Evolutionary conservation across 2,797 vertebrate species (phyloP), one percentile per base, ranked within the genome.

Genomic region (Geotrypetes seraphini): DNA sequence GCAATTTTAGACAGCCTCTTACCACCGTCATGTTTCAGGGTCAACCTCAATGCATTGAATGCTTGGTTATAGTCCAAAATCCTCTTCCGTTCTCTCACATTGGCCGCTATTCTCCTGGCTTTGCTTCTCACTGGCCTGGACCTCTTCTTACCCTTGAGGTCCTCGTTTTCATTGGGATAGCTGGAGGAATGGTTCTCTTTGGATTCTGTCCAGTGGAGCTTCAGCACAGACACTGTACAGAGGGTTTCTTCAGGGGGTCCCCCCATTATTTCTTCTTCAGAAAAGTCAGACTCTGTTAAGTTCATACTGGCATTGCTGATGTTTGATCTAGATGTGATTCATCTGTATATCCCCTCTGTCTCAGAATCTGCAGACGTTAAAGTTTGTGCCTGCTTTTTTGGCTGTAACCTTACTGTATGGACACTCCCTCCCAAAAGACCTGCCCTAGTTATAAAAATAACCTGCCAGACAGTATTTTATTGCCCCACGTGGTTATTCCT

Each of bases 1-100:
- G 95, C 89, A 2, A 96, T 97, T 79, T 98, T 97, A 14, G 95
- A 98, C 16, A 98, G 84, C 3, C 92, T 73, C 59, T 97, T 98
- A 42, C 93, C 90, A 0, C 78, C 81, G 75, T 97, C 90, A 1
- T 97, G 93, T 26, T 78, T 88, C 28, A 97, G 81, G 10, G 85
- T 73, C 7, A 88, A 52, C 1, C 93, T 86, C 22, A 98, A 79
- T 10, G 91, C 90, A 3, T 98, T 95, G 57, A 97, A 98, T 4
- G 93, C 93, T 60, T 92, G 89, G 56, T 98, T 98, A 74, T 98
- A 97, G 65, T 98, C 93, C 77, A 97, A 74, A 60, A 98, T 96
- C 48, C 93, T 88, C 49, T 92, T 96, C 20, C 95, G 75, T 70
- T 98, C 95, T 0, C 93, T 70, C 41, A 98, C 83, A 1, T 98